Evolutionary conservation across 2,113 vertebrate genomes (phyloP).

Genomic region (Heterochromis multidens): DNA sequence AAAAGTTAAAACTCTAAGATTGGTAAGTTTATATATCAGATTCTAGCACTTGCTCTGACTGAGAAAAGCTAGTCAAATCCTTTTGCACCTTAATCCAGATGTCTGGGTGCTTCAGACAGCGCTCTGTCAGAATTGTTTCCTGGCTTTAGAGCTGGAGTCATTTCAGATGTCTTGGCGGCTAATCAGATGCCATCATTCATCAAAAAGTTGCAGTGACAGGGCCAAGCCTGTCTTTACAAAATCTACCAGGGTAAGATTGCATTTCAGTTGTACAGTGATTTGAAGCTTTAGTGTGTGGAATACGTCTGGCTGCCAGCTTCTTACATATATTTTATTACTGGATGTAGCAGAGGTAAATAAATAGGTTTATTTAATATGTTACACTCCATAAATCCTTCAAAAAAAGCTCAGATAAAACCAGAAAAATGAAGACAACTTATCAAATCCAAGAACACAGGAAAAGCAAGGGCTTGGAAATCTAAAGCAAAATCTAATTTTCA

Average conservation of each 20-base stretch:
- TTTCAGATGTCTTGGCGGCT: conserved; percentile 43
- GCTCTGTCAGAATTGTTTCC: conserved; percentile 35
- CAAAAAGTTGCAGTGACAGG: conserved; percentile 24
- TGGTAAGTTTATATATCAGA: background rate
- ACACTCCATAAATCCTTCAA: background rate
- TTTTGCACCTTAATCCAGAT: conserved; percentile 48
- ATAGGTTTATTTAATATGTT: background rate
- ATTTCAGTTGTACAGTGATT: conserved; percentile 17
- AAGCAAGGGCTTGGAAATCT: background rate
- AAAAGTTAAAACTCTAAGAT: background rate
- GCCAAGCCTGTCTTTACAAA: conserved; percentile 10
- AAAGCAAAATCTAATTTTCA: background rate
- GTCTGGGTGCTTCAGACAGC: conserved; percentile 40
- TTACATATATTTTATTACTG: background rate
- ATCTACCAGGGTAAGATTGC: conserved; percentile 17
- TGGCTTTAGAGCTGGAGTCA: conserved; percentile 32
- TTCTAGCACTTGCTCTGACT: conserved; percentile 6
- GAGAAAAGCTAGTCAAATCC: conserved; percentile 31
- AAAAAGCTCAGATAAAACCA: background rate
- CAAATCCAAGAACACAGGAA: background rate
- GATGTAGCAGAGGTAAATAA: background rate
- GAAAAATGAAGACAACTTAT: background rate
- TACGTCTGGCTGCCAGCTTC: background rate
- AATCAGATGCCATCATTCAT: conserved; percentile 50
- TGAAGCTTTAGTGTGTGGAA: background rate